phyloP scores from a whole-genome alignment of 2,888 invertebrate genomes.

The Tenthredo distinguenda region DNA sequence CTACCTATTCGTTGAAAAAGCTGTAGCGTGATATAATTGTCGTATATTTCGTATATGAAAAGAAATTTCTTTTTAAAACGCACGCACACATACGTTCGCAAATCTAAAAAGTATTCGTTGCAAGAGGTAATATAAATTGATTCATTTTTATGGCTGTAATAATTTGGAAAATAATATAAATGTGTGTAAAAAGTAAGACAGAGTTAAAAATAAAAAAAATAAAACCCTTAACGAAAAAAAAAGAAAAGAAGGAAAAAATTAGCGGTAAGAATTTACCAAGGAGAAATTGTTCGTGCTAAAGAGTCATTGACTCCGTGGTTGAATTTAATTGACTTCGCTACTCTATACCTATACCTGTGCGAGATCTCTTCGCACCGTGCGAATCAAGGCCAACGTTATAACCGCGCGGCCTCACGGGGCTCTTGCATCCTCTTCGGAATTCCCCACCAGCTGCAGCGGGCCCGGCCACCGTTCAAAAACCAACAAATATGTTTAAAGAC shows the following conservation, averaged over 20 bases:
- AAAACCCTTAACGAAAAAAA: neutral
- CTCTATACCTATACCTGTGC: neutral
- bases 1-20: neutral
- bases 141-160: too few species aligned
- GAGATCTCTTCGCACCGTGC: constrained; percentile 49
- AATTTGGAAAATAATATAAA: too few species aligned
- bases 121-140: too few species aligned
- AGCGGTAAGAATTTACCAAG: constrained; percentile 6
- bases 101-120: too few species aligned
- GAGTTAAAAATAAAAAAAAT: neutral
- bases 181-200: too few species aligned
- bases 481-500: neutral
- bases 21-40: neutral
- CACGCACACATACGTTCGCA: too few species aligned
- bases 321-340: constrained; percentile 69
- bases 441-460: neutral
- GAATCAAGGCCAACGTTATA: constrained; percentile 49
- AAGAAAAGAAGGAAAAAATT: neutral
- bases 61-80: neutral
- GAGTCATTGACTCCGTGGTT: constrained; percentile 72
- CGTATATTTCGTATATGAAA: neutral
- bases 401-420: neutral
- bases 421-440: constrained; percentile 15
- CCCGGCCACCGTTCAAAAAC: neutral
- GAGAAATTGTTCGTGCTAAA: constrained; percentile 65